Base-by-base conservation (phyloP, 2,797 vertebrate species). In the Gallirallus australis region DNA sequence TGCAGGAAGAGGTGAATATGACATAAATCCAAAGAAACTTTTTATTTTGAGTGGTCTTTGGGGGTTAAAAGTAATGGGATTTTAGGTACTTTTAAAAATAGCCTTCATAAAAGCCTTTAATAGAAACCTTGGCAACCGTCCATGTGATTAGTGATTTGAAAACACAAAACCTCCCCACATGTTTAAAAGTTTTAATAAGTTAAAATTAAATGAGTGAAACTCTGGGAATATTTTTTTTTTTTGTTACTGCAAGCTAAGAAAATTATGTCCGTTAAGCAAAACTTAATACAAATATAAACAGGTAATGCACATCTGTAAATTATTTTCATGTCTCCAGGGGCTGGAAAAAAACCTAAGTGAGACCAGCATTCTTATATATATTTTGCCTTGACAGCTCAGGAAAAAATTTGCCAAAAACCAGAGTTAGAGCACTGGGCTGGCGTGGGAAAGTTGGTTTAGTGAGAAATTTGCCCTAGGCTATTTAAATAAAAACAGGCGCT, bases 371-470 rank as follows among this genome's bases (percentile, higher is more conserved):
- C 97, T 94, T 97, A 97, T 96, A 94, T 96, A 95, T 97, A 96
- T 97, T 97, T 96, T 96, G 96, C 97, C 97, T 97, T 97, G 98
- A 98, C 97, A 97, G 97, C 97, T 98, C 94, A 92, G 94, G 96
- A 95, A 97, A 93, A 96, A 95, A 95, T 54, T 94, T 98, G 98
- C 98, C 98, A 97, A 97, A 98, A 96, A 47, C 85, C 97, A 97
- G 97, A 96, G 97, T 95, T 90, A 40, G 96, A 96, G 95, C 95
- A 63, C 89, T 95, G 96, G 94, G 97, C 92, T 92, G 97, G 98
- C 98, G 98, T 98, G 98, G 98, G 98, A 98, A 98, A 96, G 97
- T 97, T 97, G 77, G 94, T 95, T 97, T 97, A 98, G 97, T 93
- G 95, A 94, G 94, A 95, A 97, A 89, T 95, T 97, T 94, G 98